Percentiles rank a stretch among this genome's conserved stretches.
Conservation (phyloP, 2,797 vertebrate species). For the Pelodytes ibericus region DNA sequence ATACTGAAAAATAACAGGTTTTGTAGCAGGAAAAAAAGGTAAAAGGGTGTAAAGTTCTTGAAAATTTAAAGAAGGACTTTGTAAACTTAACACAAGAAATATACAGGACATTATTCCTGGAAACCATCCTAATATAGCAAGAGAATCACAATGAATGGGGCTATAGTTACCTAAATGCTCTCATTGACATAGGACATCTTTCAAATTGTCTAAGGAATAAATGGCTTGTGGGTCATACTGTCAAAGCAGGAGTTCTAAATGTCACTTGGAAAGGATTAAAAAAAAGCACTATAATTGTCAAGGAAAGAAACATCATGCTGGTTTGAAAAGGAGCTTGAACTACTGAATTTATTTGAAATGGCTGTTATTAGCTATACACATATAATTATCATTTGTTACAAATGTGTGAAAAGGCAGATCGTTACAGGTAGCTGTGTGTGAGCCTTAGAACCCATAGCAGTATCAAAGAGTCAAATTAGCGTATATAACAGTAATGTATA, state of each 20-base stretch:
- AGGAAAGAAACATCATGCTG: constrained; percentile 1
- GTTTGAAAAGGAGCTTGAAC: constrained; percentile 20
- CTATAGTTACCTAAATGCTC: constrained; percentile 12
- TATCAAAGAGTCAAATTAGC: no score
- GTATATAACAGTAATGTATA: no score
- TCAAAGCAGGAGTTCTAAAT: constrained; percentile 20
- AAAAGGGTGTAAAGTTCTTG: neutral
- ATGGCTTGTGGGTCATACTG: constrained; percentile 27
- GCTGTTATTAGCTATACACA: neutral
- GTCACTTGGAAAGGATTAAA: constrained; percentile 35
- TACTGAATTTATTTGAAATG: neutral
- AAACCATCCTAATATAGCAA: constrained; percentile 30
- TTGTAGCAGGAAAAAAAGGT: neutral
- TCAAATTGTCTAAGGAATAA: constrained; percentile 28
- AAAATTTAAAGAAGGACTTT: constrained; percentile 9
- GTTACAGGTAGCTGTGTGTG: neutral
- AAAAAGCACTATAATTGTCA: constrained; percentile 25
- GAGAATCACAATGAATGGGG: constrained; percentile 19
- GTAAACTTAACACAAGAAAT: constrained; percentile 15
- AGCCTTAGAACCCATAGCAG: no score
- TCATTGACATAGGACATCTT: neutral
- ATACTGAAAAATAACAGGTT: constrained; percentile 5
- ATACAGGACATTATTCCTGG: constrained; percentile 12
- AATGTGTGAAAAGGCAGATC: constrained; percentile 2
- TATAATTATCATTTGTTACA: constrained; percentile 40